A percentile compares a stretch with the other conserved stretches of the same genome.
Conservation (phyloP, 2,888 invertebrate species). For the Trissolcus brochymenae region DNA sequence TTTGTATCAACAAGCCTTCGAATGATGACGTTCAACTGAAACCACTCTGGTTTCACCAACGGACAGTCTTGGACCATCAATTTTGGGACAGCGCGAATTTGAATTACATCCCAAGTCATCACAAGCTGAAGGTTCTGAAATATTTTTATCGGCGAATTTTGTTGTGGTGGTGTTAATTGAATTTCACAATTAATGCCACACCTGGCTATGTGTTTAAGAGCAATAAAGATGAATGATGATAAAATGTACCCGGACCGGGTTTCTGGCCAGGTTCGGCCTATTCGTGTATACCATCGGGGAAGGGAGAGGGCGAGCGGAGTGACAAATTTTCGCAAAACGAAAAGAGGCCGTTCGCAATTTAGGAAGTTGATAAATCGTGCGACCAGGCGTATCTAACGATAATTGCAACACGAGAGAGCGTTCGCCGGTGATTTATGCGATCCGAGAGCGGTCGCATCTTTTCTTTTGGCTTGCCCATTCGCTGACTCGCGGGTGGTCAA, state of each 20-base stretch:
- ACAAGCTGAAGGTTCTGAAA: not conserved
- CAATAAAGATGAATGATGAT: conserved; percentile 53
- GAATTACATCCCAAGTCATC: too few relatives aligned
- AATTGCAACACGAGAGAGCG: conserved; percentile 61
- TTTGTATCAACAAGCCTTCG: too few relatives aligned
- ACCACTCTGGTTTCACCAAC: too few relatives aligned
- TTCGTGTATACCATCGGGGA: not conserved
- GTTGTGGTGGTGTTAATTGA: conserved; percentile 43
- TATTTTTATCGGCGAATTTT: not conserved
- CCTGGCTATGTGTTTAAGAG: conserved; percentile 38
- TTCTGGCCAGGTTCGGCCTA: conserved; percentile 6
- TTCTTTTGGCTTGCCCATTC: conserved; percentile 44
- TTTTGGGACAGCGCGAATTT: too few relatives aligned
- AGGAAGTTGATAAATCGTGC: conserved; percentile 61
- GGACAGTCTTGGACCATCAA: too few relatives aligned
- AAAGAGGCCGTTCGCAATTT: conserved; percentile 46
- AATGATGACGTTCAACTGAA: too few relatives aligned
- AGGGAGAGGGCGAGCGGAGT: conserved; percentile 21
- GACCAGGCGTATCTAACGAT: conserved; percentile 62
- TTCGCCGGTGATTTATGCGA: conserved; percentile 62
- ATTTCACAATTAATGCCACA: conserved; percentile 45
- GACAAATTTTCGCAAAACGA: conserved; percentile 58
- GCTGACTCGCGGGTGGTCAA: conserved; percentile 61
- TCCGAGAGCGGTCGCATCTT: conserved; percentile 50
- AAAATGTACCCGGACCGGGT: conserved; percentile 10